These are phyloP conservation scores for Cacatua alba DNA, from an alignment of 2,113 vertebrate genomes.

Conservation along the genomic window DNA sequence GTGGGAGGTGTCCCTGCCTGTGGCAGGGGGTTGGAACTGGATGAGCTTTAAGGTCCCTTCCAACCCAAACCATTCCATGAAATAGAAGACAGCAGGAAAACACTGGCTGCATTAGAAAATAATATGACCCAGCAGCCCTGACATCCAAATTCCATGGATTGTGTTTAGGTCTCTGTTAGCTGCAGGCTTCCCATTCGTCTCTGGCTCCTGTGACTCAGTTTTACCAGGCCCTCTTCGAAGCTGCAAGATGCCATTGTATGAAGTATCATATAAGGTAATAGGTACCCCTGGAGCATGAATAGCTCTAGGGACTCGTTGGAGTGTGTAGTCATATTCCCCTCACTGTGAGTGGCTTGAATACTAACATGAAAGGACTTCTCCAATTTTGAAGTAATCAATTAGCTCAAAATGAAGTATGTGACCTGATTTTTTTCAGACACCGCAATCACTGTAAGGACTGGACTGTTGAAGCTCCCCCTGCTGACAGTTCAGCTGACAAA, in stretches of 20 bases:
- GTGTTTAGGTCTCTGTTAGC: not conserved
- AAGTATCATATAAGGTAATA: not conserved
- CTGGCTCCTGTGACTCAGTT: not conserved
- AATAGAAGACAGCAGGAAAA: not conserved
- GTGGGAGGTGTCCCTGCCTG: not conserved
- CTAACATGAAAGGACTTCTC: not conserved
- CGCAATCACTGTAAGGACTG: not conserved
- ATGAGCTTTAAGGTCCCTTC: not conserved
- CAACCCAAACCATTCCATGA: not conserved
- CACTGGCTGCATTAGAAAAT: not conserved
- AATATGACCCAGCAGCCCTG: not conserved
- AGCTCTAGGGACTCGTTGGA: not conserved
- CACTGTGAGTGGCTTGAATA: not conserved
- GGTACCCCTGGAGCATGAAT: not conserved
- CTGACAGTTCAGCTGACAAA: not conserved
- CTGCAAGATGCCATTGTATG: not conserved
- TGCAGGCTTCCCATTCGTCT: not conserved
- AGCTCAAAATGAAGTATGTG: not conserved
- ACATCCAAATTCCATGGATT: too few species aligned
- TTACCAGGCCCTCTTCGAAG: not conserved
- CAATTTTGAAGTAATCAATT: not conserved
- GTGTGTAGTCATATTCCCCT: not conserved
- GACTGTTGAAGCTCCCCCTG: not conserved
- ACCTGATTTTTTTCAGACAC: not conserved
- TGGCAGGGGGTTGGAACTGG: not conserved